phyloP scores from a whole-genome alignment of 2,797 vertebrate species.

The Tapirus indicus region DNA sequence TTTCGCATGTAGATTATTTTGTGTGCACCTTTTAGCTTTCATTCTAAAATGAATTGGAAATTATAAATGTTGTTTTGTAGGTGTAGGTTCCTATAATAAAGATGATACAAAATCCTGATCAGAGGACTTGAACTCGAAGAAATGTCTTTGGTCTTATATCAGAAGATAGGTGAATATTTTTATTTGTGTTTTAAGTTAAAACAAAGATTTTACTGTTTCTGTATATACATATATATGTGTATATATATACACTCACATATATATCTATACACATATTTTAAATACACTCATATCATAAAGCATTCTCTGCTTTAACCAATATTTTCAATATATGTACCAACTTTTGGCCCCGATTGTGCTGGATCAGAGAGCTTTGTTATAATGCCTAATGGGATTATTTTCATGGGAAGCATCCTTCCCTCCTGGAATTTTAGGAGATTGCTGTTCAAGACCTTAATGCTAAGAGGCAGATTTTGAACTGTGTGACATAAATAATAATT shows the following conservation, averaged over 20 bases:
- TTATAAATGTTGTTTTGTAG: neutral
- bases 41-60: neutral
- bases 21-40: neutral
- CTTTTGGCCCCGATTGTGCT: neutral
- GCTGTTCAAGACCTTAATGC: constrained; percentile 37
- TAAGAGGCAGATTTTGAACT: constrained; percentile 64
- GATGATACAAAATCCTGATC: neutral
- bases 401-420: constrained; percentile 29
- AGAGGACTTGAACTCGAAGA: neutral
- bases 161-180: neutral
- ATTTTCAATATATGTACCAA: constrained; percentile 15
- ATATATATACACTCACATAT: neutral
- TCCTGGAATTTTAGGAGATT: constrained; percentile 55
- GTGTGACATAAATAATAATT: constrained; percentile 53
- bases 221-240: neutral
- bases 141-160: neutral
- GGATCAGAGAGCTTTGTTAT: constrained; percentile 48
- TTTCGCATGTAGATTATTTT: constrained; percentile 39
- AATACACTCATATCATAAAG: no score
- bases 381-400: constrained; percentile 65
- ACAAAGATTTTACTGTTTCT: neutral
- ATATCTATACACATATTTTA: neutral
- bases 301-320: constrained; percentile 31
- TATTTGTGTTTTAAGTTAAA: constrained; percentile 56
- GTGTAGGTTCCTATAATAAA: neutral